Evolutionary conservation across 1,140 invertebrate species (phyloP).

Genomic region (Apis florea): DNA sequence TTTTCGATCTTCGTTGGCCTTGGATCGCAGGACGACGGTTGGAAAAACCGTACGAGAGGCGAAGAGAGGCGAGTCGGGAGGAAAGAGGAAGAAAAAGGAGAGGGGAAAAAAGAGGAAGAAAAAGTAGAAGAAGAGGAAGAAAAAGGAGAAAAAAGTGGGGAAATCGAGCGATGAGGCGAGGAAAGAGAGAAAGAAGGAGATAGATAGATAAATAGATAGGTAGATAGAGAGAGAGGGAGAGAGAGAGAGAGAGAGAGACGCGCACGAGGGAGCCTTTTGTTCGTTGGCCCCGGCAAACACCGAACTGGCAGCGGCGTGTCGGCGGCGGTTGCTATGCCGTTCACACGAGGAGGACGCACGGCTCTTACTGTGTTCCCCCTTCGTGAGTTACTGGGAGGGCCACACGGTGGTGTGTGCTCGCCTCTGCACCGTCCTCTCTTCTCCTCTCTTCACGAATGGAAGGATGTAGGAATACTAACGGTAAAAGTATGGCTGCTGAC

Average conservation of each 20-base stretch:
- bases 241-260: neutral
- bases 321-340: conserved; percentile 61
- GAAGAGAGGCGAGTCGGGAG: neutral
- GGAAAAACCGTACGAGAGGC: neutral
- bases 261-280: conserved; percentile 40
- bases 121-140: neutral
- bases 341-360: conserved; percentile 53
- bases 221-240: neutral
- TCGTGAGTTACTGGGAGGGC: conserved; percentile 57
- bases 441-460: conserved; percentile 72
- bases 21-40: neutral
- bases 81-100: neutral
- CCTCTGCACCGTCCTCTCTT: conserved; percentile 25
- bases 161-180: neutral
- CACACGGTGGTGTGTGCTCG: conserved; percentile 37
- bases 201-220: too few species aligned
- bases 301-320: conserved; percentile 49
- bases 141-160: neutral
- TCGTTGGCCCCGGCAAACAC: conserved; percentile 27
- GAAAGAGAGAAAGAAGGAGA: neutral
- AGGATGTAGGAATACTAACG: conserved; percentile 78
- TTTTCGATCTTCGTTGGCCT: neutral
- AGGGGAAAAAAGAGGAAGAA: neutral
- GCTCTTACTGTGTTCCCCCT: conserved; percentile 53
- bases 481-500: conserved; percentile 75